Evolutionary conservation across 1,140 invertebrate genomes (phyloP).

Genomic region (Leptopilina clavipes): DNA sequence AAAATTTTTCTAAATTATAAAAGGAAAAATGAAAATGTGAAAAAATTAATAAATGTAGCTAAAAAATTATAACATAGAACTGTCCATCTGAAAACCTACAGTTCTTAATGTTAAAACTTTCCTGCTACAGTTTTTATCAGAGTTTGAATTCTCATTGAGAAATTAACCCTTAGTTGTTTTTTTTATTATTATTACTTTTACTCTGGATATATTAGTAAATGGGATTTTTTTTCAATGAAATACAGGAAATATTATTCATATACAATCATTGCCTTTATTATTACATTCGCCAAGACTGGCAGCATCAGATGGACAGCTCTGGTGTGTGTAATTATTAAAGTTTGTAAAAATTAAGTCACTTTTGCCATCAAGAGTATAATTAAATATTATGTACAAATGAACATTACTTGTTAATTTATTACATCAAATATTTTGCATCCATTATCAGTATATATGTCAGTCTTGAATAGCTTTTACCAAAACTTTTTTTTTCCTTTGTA

Average conservation of each 20-base stretch:
- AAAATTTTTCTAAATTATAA: neutral
- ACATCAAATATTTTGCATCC: slow-evolving; percentile 72
- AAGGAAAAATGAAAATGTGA: neutral
- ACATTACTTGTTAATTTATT: slow-evolving; percentile 71
- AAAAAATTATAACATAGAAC: slow-evolving; percentile 29
- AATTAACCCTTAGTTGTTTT: too few relatives aligned
- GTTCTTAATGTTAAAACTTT: slow-evolving; percentile 11
- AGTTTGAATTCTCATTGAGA: neutral
- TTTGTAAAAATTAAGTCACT: slow-evolving; percentile 71
- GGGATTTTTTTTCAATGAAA: neutral
- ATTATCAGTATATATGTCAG: slow-evolving; percentile 70
- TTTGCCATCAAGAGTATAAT: slow-evolving; percentile 73
- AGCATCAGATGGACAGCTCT: slow-evolving; percentile 35
- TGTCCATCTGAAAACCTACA: slow-evolving; percentile 21
- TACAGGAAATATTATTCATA: neutral
- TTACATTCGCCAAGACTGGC: slow-evolving; percentile 30
- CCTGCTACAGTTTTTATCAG: neutral
- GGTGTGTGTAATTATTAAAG: slow-evolving; percentile 52
- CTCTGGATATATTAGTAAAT: neutral
- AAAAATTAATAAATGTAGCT: neutral
- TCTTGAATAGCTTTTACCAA: slow-evolving; percentile 73
- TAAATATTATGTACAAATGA: slow-evolving; percentile 75
- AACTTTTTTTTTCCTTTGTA: slow-evolving; percentile 64
- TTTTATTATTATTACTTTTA: too few relatives aligned
- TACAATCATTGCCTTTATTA: slow-evolving; percentile 32